These are phyloP conservation scores for Paratrypauchen microcephalus DNA, from an alignment of 2,797 vertebrate genomes.

Conservation along the genomic window DNA sequence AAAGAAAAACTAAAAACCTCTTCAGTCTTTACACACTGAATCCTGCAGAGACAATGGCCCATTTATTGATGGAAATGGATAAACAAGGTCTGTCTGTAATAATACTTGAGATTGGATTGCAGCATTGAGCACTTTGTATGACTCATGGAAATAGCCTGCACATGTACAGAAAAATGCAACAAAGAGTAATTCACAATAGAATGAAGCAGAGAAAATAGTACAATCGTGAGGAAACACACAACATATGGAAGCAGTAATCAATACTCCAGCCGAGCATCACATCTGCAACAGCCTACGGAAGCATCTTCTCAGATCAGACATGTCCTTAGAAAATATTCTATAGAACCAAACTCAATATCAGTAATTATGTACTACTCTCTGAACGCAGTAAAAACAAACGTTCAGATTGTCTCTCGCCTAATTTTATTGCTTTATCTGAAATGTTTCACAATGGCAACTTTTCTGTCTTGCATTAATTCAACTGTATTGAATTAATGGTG, in stretches of 20 bases:
- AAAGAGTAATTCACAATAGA: slow-evolving; percentile 70
- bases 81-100: slow-evolving; percentile 59
- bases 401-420: too few species aligned
- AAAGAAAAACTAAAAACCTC: slow-evolving; percentile 14
- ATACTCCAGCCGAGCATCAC: slow-evolving; percentile 54
- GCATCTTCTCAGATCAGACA: slow-evolving; percentile 54
- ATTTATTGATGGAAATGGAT: slow-evolving; percentile 69
- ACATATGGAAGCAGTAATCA: slow-evolving; percentile 74
- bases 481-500: too few species aligned
- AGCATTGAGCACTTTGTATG: slow-evolving; percentile 42
- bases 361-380: not conserved
- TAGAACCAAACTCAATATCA: not conserved
- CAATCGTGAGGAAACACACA: slow-evolving; percentile 60
- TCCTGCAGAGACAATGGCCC: slow-evolving; percentile 52
- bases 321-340: not conserved
- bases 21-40: not conserved
- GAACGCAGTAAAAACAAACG: not conserved
- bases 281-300: slow-evolving; percentile 49
- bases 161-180: slow-evolving; percentile 64
- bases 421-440: too few species aligned
- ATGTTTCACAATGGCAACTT: too few species aligned
- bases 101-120: slow-evolving; percentile 48
- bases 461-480: too few species aligned
- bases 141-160: slow-evolving; percentile 71
- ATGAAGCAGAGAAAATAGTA: slow-evolving; percentile 20